phyloP scores from a whole-genome alignment of 1,140 invertebrate genomes.

The Parasteatoda tepidariorum region DNA sequence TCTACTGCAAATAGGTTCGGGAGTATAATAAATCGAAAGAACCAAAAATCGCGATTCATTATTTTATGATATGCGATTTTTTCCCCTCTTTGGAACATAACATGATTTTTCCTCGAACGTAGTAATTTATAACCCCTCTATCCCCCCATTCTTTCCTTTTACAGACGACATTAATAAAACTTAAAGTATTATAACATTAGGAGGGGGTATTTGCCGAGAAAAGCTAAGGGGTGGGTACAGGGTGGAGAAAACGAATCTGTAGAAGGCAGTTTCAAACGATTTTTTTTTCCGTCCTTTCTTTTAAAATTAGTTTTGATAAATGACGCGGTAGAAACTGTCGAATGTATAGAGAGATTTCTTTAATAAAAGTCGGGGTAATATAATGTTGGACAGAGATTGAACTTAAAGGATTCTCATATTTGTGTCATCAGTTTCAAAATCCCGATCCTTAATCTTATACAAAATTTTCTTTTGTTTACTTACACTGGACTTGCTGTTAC shows the following conservation, averaged over 20 bases:
- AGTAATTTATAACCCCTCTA: slow-evolving; percentile 20
- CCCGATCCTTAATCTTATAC: no score
- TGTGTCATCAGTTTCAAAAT: not conserved
- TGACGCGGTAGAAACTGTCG: not conserved
- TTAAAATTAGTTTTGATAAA: not conserved
- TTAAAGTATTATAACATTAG: slow-evolving; percentile 56
- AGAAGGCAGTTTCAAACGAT: not conserved
- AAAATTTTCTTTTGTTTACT: no score
- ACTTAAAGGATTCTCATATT: not conserved
- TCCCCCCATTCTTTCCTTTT: not conserved
- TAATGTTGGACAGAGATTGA: not conserved
- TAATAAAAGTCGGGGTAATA: not conserved
- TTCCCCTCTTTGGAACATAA: not conserved
- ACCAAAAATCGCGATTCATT: not conserved
- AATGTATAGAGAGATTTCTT: not conserved
- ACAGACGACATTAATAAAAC: slow-evolving; percentile 47
- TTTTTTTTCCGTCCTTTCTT: not conserved
- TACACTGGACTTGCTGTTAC: no score
- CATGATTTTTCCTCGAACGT: not conserved
- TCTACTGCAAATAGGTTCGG: not conserved
- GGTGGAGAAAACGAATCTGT: not conserved
- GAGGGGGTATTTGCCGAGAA: not conserved
- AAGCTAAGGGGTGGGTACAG: not conserved
- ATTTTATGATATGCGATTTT: slow-evolving; percentile 7
- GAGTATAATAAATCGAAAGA: not conserved